Conservation (phyloP, 2,113 vertebrate species). For the Garra rufa region DNA sequence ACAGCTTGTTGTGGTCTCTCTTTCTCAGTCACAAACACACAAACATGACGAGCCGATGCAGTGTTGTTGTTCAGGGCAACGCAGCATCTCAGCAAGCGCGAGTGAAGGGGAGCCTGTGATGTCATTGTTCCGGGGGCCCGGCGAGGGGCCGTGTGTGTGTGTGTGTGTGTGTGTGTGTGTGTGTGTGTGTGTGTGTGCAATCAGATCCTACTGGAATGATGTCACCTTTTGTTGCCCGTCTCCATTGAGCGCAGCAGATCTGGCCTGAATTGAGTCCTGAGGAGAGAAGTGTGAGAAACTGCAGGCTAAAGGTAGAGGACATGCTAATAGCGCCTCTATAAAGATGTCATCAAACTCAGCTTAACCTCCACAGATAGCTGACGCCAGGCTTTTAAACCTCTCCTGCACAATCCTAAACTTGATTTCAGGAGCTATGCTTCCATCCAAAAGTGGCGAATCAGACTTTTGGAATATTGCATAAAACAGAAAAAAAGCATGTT, state of each 20-base stretch:
- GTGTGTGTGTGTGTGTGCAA: conserved; percentile 13
- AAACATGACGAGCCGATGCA: conserved; percentile 20
- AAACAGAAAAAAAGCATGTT: not conserved
- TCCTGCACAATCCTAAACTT: conserved; percentile 35
- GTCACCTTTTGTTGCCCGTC: conserved; percentile 46
- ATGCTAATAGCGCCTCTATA: conserved; percentile 59
- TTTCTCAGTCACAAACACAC: conserved; percentile 4
- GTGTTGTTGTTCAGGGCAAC: conserved; percentile 59
- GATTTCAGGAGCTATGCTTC: conserved; percentile 23
- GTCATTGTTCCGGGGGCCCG: conserved; percentile 56
- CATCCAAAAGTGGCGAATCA: not conserved
- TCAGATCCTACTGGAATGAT: conserved; percentile 50
- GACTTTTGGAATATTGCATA: not conserved
- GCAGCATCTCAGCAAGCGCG: conserved; percentile 60
- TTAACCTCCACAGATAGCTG: conserved; percentile 39
- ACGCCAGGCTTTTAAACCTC: conserved; percentile 23
- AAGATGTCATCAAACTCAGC: conserved; percentile 64
- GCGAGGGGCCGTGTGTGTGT: not conserved
- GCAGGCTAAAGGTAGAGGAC: not conserved
- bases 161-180: conserved; percentile 32
- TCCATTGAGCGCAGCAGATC: conserved; percentile 43
- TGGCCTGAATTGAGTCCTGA: conserved; percentile 31
- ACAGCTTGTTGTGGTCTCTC: not conserved
- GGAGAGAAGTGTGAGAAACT: conserved; percentile 45
- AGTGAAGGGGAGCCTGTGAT: conserved; percentile 64